Evolutionary conservation across 2,888 invertebrate species (phyloP).

Genomic region (Lobophora halterata): DNA sequence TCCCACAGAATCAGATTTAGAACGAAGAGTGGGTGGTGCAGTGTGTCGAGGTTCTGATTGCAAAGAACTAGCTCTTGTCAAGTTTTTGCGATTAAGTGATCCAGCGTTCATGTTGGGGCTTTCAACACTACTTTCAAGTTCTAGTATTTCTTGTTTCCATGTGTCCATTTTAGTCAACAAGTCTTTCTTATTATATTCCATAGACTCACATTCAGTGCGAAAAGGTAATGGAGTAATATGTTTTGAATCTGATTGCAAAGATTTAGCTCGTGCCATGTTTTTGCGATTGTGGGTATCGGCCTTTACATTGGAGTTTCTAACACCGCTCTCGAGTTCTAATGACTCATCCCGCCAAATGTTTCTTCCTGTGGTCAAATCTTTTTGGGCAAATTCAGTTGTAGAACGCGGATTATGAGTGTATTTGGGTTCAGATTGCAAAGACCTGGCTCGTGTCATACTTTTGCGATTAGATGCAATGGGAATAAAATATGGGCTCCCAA

Average conservation of each 20-base stretch:
- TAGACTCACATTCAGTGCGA: slow-evolving; percentile 2
- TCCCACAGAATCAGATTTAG: slow-evolving; percentile 16
- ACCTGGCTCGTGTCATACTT: no score
- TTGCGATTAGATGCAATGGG: no score
- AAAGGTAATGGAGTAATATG: slow-evolving; percentile 2
- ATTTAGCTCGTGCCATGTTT: slow-evolving; percentile 10
- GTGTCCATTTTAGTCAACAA: slow-evolving; percentile 7
- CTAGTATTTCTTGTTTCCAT: slow-evolving; percentile 12
- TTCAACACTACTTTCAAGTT: slow-evolving; percentile 11
- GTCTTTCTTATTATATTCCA: background rate
- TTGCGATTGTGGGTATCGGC: slow-evolving; percentile 1
- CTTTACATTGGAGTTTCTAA: slow-evolving; percentile 2
- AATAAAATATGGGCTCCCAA: slow-evolving; percentile 4
- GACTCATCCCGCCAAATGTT: no score
- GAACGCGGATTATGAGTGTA: no score
- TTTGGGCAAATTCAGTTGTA: no score
- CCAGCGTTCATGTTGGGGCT: slow-evolving; percentile 4
- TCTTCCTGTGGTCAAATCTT: no score
- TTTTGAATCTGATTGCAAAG: slow-evolving; percentile 12
- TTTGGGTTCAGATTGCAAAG: slow-evolving; percentile 3
- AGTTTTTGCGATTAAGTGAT: slow-evolving; percentile 8
- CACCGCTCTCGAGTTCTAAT: slow-evolving; percentile 2
- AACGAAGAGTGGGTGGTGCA: slow-evolving; percentile 5
- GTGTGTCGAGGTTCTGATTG: slow-evolving; percentile 11
- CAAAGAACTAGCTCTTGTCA: slow-evolving; percentile 13